Percentiles rank a stretch among this genome's conserved stretches.
Evolutionary conservation across 2,797 vertebrate genomes (phyloP).

Genomic region (Uromys caudimaculatus): DNA sequence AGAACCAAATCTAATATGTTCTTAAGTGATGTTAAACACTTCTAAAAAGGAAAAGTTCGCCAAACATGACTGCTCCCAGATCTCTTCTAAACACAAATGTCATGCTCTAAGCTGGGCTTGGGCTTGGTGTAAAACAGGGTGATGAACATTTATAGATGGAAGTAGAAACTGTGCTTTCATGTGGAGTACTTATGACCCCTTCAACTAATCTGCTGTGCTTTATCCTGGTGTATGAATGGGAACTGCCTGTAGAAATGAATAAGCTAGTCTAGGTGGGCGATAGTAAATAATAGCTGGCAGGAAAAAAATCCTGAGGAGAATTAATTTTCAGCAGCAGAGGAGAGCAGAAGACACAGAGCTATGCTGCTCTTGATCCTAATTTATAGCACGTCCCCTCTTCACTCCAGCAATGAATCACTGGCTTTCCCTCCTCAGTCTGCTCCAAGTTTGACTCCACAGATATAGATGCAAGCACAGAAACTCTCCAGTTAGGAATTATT

Average conservation of each 20-base stretch:
- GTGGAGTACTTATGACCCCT: background rate
- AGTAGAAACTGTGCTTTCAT: background rate
- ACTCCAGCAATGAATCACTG: slow-evolving; percentile 72
- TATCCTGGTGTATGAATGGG: background rate
- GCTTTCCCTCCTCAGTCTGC: background rate
- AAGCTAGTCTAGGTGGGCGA: slow-evolving; percentile 27
- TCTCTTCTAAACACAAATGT: background rate
- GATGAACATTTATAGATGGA: background rate
- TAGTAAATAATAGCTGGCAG: slow-evolving; percentile 69
- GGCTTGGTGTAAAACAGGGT: background rate
- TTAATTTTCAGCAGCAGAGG: slow-evolving; percentile 76
- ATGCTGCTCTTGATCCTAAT: slow-evolving; percentile 63
- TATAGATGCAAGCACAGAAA: background rate
- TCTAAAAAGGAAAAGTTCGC: slow-evolving; percentile 27
- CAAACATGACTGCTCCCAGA: background rate
- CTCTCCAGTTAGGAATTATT: background rate
- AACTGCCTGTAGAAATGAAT: slow-evolving; percentile 40
- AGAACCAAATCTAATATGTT: background rate
- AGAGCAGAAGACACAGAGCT: slow-evolving; percentile 62
- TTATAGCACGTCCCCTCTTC: slow-evolving; percentile 70
- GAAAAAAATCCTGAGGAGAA: slow-evolving; percentile 67
- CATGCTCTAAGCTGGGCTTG: background rate
- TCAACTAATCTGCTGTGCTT: background rate
- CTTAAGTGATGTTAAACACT: background rate
- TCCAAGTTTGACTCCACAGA: slow-evolving; percentile 12